Base-by-base conservation (phyloP, 2,888 invertebrate species). In the Lasioglossum villosulum region DNA sequence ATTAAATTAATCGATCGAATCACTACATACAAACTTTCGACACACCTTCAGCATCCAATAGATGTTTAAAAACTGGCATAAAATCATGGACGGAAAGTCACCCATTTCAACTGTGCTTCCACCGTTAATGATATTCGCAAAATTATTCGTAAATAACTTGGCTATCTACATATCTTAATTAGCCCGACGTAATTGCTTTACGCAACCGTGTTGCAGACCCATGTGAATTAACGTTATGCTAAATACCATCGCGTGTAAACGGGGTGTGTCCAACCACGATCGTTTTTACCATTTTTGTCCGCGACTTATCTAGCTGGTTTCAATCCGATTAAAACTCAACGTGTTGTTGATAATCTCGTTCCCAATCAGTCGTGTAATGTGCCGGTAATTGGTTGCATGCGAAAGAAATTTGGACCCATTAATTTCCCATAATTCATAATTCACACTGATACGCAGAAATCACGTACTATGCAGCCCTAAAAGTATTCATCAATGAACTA, bases 131-230 rank as follows among this genome's bases (percentile, higher is more conserved):
- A 80, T 78, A 86, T 83, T 83, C 76, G 68, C 77, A 74, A 79
- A 77, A 86, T 79, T 75, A 80, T 82, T 73, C 79, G 79, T 82
- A 79, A 82, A 82, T 86, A 84, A 76, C 73, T 76, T n/a, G 74
- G 75, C 79, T 85, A 78, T 84, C 82, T 71, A 73, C 82, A 73
- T 81, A 82, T 86, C 88, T 82, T 83, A 81, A 85, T 86, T 86
- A 83, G 77, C 80, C 75, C 19, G 66, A 37, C 30, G 66, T 86
- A 86, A 86, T 86, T 86, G 82, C 79, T 79, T 80, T 79, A 77
- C 86, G 82, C 82, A 79, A 52, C 52, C 30, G 63, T 30, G 70
- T 37, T 42, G 75, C 70, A 77, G 75, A 74, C 71, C 72, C 82
- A 66, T 77, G 76, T 48, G 66, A 79, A 82, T 86, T 77, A 86